Conservation (phyloP, 2,797 vertebrate species). For the Etheostoma perlongum region DNA sequence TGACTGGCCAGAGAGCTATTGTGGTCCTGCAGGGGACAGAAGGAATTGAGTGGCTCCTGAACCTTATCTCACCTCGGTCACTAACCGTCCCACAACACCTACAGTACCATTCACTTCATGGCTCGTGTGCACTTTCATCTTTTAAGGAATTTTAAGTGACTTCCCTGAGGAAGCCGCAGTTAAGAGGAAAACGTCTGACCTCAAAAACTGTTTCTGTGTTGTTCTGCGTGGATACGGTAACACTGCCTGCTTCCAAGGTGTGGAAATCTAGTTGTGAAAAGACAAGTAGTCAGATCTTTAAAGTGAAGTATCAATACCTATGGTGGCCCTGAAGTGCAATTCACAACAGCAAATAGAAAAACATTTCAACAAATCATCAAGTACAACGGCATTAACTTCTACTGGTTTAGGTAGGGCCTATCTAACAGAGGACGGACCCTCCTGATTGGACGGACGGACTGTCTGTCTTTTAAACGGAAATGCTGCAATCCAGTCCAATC, state of each 20-base stretch:
- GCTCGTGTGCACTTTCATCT: constrained; percentile 31
- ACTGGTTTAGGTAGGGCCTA: too few relatives aligned
- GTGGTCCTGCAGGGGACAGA: constrained; percentile 40
- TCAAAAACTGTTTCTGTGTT: neutral
- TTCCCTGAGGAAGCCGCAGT: neutral
- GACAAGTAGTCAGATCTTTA: too few relatives aligned
- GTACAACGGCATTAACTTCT: too few relatives aligned
- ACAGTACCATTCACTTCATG: constrained; percentile 28
- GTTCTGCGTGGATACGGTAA: neutral
- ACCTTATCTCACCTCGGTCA: constrained; percentile 53
- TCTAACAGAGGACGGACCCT: too few relatives aligned
- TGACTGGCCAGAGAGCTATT: constrained; percentile 51
- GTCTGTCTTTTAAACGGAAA: too few relatives aligned
- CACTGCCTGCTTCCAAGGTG: constrained; percentile 11
- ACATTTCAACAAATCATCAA: too few relatives aligned
- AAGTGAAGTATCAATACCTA: neutral
- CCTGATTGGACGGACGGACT: too few relatives aligned
- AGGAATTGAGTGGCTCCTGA: constrained; percentile 47
- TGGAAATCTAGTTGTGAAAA: constrained; percentile 33
- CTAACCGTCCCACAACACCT: constrained; percentile 39
- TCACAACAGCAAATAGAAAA: too few relatives aligned
- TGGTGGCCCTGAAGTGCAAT: too few relatives aligned
- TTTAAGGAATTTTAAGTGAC: constrained; percentile 34
- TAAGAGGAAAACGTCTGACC: constrained; percentile 43
- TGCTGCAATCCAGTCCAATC: too few relatives aligned